Evolutionary conservation across 2,888 invertebrate species (phyloP), one percentile per base, ranked within the genome.

Genomic region (Dynastes tityus): DNA sequence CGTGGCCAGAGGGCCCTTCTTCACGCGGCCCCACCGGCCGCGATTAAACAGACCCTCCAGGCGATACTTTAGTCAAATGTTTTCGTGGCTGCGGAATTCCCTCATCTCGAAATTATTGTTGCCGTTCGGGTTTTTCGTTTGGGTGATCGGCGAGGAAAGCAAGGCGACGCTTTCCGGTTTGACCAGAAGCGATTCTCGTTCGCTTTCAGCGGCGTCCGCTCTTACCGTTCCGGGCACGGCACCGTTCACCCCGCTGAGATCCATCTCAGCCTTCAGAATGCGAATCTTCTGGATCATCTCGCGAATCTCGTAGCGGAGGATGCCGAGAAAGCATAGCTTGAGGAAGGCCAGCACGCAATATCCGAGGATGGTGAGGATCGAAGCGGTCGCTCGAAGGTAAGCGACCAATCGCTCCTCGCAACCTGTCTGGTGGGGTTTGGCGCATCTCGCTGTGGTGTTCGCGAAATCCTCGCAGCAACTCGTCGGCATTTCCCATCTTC

Each of bases 201-300:
- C 92, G 80, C 92, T 91, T 78, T 91, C 91, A 27, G 91, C 89
- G 70, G 87, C 87, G 67, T 87, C 87, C 45, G 87, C 87, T 71
- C 87, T 84, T 29, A 88, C 80, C 40, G 87, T 83, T 29, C 91
- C 90, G n/a, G 92, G 91, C 79, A 92, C 91, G 67, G 91, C 91
- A 22, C 92, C 92, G 85, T 92, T 92, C 40, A 90, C 90, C 78
- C 91, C 91, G 61, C 92, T 88, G 82, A 88, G 80, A 80, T 92
- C 91, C 82, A 92, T 88, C 86, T 95, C 94, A 80, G 91, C 92
- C 84, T 92, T 92, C 81, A 96, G 90, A 87, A 96, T 92, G 86
- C 94, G 93, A 87, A 96, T 96, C 90, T 96, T 96, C 88, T 96
- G 95, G 86, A 96, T 96, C 96, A 96, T 96, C 89, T 96, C 96